Percentiles rank a stretch among this genome's conserved stretches.
phyloP scores from a whole-genome alignment of 2,113 vertebrate species.

The Rallus limicola region DNA sequence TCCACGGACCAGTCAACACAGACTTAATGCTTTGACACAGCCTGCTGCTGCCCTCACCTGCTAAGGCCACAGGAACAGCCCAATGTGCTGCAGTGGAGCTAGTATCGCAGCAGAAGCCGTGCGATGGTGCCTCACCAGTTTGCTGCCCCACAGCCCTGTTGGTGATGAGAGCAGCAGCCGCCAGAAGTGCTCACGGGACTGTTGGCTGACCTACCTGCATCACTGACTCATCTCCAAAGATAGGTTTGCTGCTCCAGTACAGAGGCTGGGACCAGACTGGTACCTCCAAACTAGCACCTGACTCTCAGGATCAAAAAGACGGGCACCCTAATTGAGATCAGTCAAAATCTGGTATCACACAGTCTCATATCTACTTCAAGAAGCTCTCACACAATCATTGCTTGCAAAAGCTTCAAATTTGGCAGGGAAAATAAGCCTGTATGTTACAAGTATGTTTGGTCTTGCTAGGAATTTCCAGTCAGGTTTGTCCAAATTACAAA shows the following conservation, averaged over 20 bases:
- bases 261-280: conserved; percentile 40
- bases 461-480: background rate
- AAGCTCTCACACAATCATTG: background rate
- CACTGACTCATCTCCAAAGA: conserved; percentile 63
- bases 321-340: conserved; percentile 31
- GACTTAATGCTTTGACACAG: background rate
- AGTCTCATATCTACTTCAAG: background rate
- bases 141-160: conserved; percentile 30
- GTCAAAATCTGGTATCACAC: conserved; percentile 29
- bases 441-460: background rate
- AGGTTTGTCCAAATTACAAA: background rate
- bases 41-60: conserved; percentile 27
- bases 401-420: background rate
- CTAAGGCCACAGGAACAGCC: background rate
- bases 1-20: background rate
- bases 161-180: conserved; percentile 13
- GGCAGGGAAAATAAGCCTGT: background rate
- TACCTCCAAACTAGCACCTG: conserved; percentile 58
- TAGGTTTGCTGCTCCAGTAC: conserved; percentile 39
- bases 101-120: conserved; percentile 36
- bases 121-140: conserved; percentile 39
- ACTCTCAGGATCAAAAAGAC: conserved; percentile 31
- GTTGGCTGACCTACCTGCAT: conserved; percentile 50
- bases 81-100: conserved; percentile 16
- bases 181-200: conserved; percentile 6